Evolutionary conservation across 1,140 invertebrate genomes (phyloP), one percentile per base, ranked within the genome.

Genomic region (Rhizoglyphus robini): DNA sequence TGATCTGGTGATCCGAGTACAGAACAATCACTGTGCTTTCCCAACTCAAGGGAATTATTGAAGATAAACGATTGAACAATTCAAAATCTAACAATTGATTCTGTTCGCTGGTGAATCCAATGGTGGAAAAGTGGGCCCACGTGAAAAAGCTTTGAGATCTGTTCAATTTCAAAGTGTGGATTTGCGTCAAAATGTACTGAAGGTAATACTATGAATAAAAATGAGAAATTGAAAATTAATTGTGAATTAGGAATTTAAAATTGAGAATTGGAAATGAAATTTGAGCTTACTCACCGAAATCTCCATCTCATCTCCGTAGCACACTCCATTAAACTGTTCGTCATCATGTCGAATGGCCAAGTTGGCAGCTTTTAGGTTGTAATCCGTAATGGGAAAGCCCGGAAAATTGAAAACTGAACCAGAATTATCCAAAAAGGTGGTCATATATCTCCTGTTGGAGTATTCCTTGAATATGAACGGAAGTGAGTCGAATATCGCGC

Each of bases 1-100:
- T 94, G 71, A 92, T 85, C 0, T 93, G 93, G 74, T 97, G 94
- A 75, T 97, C 94, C 71, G 90, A 93, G 68, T 92, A 79, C n/a
- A 95, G 81, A 29, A 96, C 79, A 0, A 96, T 74, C 0, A 81
- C 74, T 0, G 83, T 83, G 68, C 82, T 76, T n/a, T n/a, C n/a
- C n/a, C n/a, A n/a, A n/a, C n/a, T n/a, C n/a, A n/a, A n/a, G n/a
- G n/a, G n/a, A n/a, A n/a, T n/a, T n/a, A n/a, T n/a, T n/a, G n/a
- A n/a, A n/a, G n/a, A n/a, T n/a, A n/a, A n/a, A n/a, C n/a, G n/a
- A n/a, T n/a, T n/a, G n/a, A n/a, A n/a, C n/a, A n/a, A n/a, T n/a
- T n/a, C n/a, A n/a, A n/a, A n/a, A n/a, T n/a, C n/a, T n/a, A n/a
- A n/a, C n/a, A n/a, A n/a, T n/a, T n/a, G n/a, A n/a, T n/a, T n/a